Conservation (phyloP, 2,888 invertebrate genomes). For the Tyria jacobaeae region DNA sequence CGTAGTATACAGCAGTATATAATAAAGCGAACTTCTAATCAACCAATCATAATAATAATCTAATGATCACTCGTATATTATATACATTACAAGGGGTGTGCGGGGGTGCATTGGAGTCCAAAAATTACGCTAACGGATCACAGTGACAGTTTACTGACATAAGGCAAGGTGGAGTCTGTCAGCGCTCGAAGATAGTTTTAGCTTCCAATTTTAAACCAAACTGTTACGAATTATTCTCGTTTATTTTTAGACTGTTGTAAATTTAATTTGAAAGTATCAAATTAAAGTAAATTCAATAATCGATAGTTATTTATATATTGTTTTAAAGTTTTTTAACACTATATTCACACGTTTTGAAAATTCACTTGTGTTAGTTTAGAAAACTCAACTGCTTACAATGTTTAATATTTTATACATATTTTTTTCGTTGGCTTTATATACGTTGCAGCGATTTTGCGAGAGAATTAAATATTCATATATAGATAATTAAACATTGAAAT, state of each 20-base stretch:
- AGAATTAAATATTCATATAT: too few relatives aligned
- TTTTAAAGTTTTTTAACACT: background rate
- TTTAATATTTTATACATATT: too few relatives aligned
- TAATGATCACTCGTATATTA: conserved; percentile 49
- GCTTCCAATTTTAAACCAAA: conserved; percentile 19
- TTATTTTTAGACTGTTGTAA: too few relatives aligned
- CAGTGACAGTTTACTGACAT: conserved; percentile 82
- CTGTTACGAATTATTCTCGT: background rate
- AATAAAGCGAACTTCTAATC: conserved; percentile 51
- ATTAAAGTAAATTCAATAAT: too few relatives aligned
- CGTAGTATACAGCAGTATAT: conserved; percentile 43
- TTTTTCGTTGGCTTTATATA: too few relatives aligned
- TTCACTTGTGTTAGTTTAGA: background rate
- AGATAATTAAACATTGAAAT: too few relatives aligned
- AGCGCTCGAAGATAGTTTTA: conserved; percentile 44
- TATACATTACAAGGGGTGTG: conserved; percentile 44
- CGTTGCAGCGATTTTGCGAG: too few relatives aligned
- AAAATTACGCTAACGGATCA: conserved; percentile 81
- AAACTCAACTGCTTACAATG: too few relatives aligned
- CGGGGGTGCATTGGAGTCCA: conserved; percentile 56
- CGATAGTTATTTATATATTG: too few relatives aligned
- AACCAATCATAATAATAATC: conserved; percentile 43
- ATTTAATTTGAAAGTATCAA: too few relatives aligned
- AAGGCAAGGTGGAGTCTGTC: conserved; percentile 82
- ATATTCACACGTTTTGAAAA: background rate